Conservation (phyloP, 2,888 invertebrate genomes). For the Pycnomerus fuliginosus region DNA sequence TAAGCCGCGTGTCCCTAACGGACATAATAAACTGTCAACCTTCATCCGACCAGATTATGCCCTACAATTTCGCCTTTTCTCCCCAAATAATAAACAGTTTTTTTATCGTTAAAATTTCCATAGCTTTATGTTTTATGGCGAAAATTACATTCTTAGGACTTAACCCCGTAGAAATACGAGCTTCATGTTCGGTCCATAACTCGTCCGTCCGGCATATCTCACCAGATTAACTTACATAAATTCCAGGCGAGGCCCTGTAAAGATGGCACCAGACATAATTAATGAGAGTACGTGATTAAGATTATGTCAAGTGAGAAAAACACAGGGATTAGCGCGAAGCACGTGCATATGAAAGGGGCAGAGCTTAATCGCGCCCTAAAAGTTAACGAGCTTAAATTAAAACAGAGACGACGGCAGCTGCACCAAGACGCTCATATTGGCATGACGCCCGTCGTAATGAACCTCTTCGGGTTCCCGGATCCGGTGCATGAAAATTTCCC, state of each 20-base stretch:
- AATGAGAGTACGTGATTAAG: conserved; percentile 52
- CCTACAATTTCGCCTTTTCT: neutral
- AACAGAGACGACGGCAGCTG: conserved; percentile 28
- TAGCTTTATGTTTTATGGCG: too few relatives aligned
- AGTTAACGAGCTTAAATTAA: conserved; percentile 35
- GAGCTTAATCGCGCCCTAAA: conserved; percentile 29
- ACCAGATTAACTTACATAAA: conserved; percentile 50
- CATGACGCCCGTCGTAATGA: conserved; percentile 8
- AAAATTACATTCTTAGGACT: too few relatives aligned
- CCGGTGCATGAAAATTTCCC: conserved; percentile 20
- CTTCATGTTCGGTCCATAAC: conserved; percentile 43
- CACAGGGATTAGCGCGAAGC: conserved; percentile 26
- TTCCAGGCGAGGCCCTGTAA: conserved; percentile 36
- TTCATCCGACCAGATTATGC: conserved; percentile 25
- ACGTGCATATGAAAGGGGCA: conserved; percentile 26
- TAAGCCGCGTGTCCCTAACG: conserved; percentile 16
- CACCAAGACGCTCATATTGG: conserved; percentile 21
- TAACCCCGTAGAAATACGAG: conserved; percentile 33
- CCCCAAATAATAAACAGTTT: neutral
- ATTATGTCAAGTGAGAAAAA: conserved; percentile 42
- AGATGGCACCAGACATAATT: conserved; percentile 49
- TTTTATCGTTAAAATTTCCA: neutral
- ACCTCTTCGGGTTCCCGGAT: conserved; percentile 4
- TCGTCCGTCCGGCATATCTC: conserved; percentile 39
- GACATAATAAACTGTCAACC: conserved; percentile 28